A percentile compares a stretch with the other conserved stretches of the same genome.
phyloP scores from a whole-genome alignment of 2,888 invertebrate genomes.

The Spisula subtruncata region DNA sequence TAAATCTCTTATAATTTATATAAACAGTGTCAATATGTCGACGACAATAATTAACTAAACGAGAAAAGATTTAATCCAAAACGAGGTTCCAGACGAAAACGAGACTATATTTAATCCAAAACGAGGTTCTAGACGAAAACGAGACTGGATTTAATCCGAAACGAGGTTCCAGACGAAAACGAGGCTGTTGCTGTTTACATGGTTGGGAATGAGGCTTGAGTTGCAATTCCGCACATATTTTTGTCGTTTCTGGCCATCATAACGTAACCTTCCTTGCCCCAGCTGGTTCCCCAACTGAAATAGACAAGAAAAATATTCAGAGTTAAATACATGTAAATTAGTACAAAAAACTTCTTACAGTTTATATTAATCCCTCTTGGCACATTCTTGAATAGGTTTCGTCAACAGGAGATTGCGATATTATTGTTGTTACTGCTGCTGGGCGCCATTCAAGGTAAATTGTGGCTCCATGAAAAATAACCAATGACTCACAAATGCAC shows the following conservation, averaged over 20 bases:
- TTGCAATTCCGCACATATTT: slow-evolving; percentile 79
- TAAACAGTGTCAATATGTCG: not conserved
- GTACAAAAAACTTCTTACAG: too few species aligned
- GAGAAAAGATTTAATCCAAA: not conserved
- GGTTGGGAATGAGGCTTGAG: slow-evolving; percentile 77
- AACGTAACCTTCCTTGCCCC: slow-evolving; percentile 77
- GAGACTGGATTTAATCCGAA: not conserved
- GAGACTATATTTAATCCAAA: not conserved
- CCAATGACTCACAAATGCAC: too few species aligned
- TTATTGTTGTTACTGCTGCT: too few species aligned
- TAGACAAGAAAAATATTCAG: not conserved
- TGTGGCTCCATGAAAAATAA: too few species aligned
- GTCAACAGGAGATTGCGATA: too few species aligned
- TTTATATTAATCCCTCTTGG: too few species aligned
- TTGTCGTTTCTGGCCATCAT: slow-evolving; percentile 74
- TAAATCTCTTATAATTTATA: not conserved
- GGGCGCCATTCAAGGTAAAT: too few species aligned
- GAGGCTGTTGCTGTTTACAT: slow-evolving; percentile 58
- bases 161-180: not conserved
- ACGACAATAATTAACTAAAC: not conserved
- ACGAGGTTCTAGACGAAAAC: not conserved
- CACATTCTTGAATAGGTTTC: too few species aligned
- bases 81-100: not conserved
- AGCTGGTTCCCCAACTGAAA: slow-evolving; percentile 77
- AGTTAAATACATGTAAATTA: too few species aligned